phyloP scores from a whole-genome alignment of 2,888 invertebrate species.

The Hemicrepidius hirtus region DNA sequence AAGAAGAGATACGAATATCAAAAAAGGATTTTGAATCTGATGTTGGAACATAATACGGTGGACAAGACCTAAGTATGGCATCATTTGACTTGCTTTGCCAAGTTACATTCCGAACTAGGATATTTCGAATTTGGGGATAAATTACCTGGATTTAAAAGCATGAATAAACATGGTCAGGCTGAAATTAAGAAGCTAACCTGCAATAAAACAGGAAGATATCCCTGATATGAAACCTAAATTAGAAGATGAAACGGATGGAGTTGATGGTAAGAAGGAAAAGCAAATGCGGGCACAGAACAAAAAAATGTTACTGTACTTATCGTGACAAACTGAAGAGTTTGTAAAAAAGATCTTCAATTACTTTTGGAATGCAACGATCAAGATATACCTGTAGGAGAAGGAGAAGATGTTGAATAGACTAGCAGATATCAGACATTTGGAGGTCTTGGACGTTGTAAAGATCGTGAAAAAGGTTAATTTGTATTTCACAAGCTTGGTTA shows the following conservation, averaged over 20 bases:
- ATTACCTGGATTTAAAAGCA: slow-evolving; percentile 84
- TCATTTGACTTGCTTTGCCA: slow-evolving; percentile 92
- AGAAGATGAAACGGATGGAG: slow-evolving; percentile 76
- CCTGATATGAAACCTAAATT: slow-evolving; percentile 82
- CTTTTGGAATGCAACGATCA: slow-evolving; percentile 86
- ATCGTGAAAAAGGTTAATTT: slow-evolving; percentile 86
- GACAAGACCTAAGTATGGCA: slow-evolving; percentile 92
- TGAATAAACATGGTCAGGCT: slow-evolving; percentile 83
- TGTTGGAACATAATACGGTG: slow-evolving; percentile 87
- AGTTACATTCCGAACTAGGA: slow-evolving; percentile 81
- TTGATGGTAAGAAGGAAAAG: no score
- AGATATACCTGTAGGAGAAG: slow-evolving; percentile 78
- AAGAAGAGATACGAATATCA: slow-evolving; percentile 83
- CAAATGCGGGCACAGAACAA: slow-evolving; percentile 85
- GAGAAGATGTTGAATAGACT: slow-evolving; percentile 87
- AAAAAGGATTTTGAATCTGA: slow-evolving; percentile 91
- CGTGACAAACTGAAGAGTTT: slow-evolving; percentile 79
- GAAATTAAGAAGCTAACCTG: no score
- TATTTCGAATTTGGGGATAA: slow-evolving; percentile 83
- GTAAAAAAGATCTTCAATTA: slow-evolving; percentile 76
- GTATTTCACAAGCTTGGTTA: slow-evolving; percentile 84
- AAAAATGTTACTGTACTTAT: slow-evolving; percentile 78
- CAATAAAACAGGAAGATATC: slow-evolving; percentile 75
- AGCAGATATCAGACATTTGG: slow-evolving; percentile 92
- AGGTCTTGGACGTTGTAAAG: slow-evolving; percentile 82